phyloP scores from a whole-genome alignment of 2,888 invertebrate genomes.

The Phortica okadai region DNA sequence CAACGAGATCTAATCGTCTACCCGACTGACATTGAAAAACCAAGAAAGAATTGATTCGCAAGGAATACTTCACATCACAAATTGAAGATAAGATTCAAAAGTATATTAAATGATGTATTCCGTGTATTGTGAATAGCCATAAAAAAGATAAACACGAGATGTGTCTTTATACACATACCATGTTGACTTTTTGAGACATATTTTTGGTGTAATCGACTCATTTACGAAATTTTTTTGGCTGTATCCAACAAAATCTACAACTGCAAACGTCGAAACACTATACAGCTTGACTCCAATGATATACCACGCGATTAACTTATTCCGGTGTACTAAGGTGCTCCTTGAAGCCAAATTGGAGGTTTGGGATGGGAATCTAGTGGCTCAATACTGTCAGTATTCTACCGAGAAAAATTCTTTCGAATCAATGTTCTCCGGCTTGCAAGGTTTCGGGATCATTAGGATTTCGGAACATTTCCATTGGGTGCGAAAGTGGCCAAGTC shows the following conservation, averaged over 20 bases:
- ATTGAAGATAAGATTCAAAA: conserved; percentile 20
- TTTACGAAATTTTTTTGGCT: conserved; percentile 29
- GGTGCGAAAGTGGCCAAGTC: too few species aligned
- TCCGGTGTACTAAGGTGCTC: not conserved
- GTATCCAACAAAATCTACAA: conserved; percentile 15
- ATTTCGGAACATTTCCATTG: not conserved
- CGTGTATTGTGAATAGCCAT: conserved; percentile 24
- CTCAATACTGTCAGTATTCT: too few species aligned
- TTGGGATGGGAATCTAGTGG: not conserved
- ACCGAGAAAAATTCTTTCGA: not conserved
- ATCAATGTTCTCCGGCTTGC: not conserved
- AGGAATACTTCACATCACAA: conserved; percentile 5
- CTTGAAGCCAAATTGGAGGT: not conserved
- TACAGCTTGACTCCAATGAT: not conserved
- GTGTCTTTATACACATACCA: conserved; percentile 22
- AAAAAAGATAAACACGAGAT: conserved; percentile 27
- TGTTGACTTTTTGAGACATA: conserved; percentile 31
- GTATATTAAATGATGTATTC: conserved; percentile 11
- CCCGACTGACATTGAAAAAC: too few species aligned
- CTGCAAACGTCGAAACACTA: not conserved
- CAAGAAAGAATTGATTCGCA: conserved; percentile 32
- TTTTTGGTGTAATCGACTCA: conserved; percentile 31
- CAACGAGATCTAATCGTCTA: too few species aligned
- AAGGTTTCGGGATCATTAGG: too few species aligned
- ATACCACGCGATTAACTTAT: not conserved